Base-by-base conservation (phyloP, 1,140 invertebrate genomes). In the Triops longicaudatus region DNA sequence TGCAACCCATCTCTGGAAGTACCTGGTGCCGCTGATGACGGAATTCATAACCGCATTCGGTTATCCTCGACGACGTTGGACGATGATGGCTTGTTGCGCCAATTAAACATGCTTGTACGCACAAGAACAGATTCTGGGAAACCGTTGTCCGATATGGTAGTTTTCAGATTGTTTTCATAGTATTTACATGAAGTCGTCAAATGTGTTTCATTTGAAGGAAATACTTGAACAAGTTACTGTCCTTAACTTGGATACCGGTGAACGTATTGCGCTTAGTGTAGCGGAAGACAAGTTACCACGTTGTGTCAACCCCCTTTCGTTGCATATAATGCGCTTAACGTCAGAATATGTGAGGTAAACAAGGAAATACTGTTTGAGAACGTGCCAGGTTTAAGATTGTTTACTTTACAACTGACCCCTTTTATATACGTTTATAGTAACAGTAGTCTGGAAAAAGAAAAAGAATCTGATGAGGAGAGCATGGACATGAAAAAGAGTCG, bases 311-410 rank as follows among this genome's bases (percentile, higher is more conserved):
- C 96, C 96, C 9, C 86, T 98, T 22, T 96, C 95, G 22, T 85
- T 98, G 74, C 96, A 98, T 83, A 97, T 98, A 81, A 96, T 98
- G 90, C 88, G 94, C 79, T 85, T 97, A 12, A 96, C 95, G 0
- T 93, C 93, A 0, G 93, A 95, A 85, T 95, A 94, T 83, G 90
- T 93, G 71, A 92, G 85, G 84, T 85, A 78, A 78, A 78, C 79
- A 78, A 22, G 75, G 31, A 76, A 50, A 79, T n/a, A 26, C 43
- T 26, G 26, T 26, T 3, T 27, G 26, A 27, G 0, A 31, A 17
- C 63, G 9, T 26, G 41, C 22, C 22, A 77, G 37, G 2, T 5
- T 72, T n/a, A 2, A 4, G 17, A 1, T 17, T 78, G 6, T 79
- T 14, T 71, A 3, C 76, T 4, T 2, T 37, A 7, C 17, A 26